Conservation (phyloP, 2,797 vertebrate genomes). For the Tokudaia tokunoshimensis region DNA sequence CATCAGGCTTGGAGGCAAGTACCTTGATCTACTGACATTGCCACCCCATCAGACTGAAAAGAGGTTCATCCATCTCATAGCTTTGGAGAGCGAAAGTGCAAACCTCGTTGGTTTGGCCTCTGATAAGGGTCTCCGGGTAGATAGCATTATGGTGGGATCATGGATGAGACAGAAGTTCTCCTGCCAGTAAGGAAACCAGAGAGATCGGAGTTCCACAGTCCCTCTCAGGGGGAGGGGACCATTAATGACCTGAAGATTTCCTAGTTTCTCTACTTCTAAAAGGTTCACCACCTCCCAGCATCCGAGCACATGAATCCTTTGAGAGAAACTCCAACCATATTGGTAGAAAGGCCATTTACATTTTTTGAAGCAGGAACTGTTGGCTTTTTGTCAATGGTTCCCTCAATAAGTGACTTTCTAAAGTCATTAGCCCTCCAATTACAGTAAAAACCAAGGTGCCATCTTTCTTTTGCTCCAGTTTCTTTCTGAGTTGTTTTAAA, state of each 20-base stretch:
- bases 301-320: background rate
- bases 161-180: background rate
- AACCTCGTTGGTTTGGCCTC: background rate
- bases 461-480: conserved; percentile 10
- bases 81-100: background rate
- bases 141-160: background rate
- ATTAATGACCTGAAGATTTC: background rate
- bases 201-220: background rate
- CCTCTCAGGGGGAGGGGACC: background rate
- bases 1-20: background rate
- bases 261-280: background rate
- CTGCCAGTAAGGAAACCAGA: background rate
- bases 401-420: background rate
- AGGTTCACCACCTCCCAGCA: background rate
- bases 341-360: no score
- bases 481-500: background rate
- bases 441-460: background rate
- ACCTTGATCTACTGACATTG: background rate
- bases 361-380: background rate
- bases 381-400: background rate
- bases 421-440: background rate
- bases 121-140: background rate
- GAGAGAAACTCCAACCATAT: background rate
- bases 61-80: background rate
- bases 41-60: background rate